Evolutionary conservation across 2,888 invertebrate genomes (phyloP).

Genomic region (Lomographa bimaculata): DNA sequence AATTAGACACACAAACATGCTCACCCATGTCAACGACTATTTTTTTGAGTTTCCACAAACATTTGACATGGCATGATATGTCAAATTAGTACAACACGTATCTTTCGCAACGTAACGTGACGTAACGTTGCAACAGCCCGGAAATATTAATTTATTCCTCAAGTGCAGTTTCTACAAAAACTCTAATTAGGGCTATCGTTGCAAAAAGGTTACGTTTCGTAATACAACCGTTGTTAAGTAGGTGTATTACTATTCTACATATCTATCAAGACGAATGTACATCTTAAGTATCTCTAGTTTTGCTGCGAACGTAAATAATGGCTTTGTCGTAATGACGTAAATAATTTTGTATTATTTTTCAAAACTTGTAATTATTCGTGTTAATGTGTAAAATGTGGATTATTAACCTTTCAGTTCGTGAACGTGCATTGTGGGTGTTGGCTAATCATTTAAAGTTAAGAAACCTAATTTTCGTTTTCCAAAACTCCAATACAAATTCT

Average conservation of each 20-base stretch:
- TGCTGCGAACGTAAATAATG: too few species aligned
- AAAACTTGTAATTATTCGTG: too few species aligned
- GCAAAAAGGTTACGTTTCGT: constrained; percentile 28
- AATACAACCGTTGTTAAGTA: constrained; percentile 21
- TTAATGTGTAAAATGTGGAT: too few species aligned
- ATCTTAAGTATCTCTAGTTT: too few species aligned
- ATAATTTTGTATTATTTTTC: too few species aligned
- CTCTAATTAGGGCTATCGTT: constrained; percentile 30
- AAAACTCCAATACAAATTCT: too few species aligned
- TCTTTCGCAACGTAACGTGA: constrained; percentile 16
- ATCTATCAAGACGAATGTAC: constrained; percentile 13
- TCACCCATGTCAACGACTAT: constrained; percentile 19
- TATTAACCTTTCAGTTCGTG: too few species aligned
- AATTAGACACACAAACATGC: constrained; percentile 30
- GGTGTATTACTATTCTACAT: constrained; percentile 20
- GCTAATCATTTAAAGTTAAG: too few species aligned
- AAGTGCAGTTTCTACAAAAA: constrained; percentile 29
- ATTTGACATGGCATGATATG: constrained; percentile 21
- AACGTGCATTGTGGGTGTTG: too few species aligned
- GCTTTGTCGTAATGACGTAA: too few species aligned
- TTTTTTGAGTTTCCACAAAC: constrained; percentile 12
- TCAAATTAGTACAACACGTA: constrained; percentile 14
- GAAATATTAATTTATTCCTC: constrained; percentile 29
- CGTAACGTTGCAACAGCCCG: constrained; percentile 27
- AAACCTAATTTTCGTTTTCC: too few species aligned